Evolutionary conservation across 2,888 invertebrate genomes (phyloP).

Genomic region (Cephalotes varians): DNA sequence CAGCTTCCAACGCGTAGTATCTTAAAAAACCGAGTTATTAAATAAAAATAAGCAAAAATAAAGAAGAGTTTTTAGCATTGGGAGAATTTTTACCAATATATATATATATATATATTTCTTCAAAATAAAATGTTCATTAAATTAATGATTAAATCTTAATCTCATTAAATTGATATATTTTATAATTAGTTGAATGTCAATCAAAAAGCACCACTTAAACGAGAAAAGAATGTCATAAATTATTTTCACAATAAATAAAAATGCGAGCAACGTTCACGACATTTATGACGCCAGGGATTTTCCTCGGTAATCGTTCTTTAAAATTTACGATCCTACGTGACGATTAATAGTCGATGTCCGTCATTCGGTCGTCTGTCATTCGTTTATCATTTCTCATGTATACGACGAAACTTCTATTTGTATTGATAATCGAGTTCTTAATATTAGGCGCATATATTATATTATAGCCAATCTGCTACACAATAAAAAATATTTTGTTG

Average conservation of each 20-base stretch:
- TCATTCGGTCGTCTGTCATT: slow-evolving; percentile 36
- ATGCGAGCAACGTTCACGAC: neutral
- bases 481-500: neutral
- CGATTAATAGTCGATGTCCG: slow-evolving; percentile 35
- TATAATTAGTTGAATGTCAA: neutral
- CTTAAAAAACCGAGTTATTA: neutral
- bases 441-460: neutral
- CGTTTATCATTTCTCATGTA: slow-evolving; percentile 10
- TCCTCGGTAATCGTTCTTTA: slow-evolving; percentile 29
- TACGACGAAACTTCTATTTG: neutral
- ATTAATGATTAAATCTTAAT: slow-evolving; percentile 14
- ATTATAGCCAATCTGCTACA: neutral
- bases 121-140: neutral
- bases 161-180: no score
- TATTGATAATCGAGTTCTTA: neutral
- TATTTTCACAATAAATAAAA: slow-evolving; percentile 24
- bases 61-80: neutral
- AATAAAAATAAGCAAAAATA: slow-evolving; percentile 10
- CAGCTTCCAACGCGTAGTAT: neutral
- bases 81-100: neutral
- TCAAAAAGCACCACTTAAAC: neutral
- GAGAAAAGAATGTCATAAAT: slow-evolving; percentile 8
- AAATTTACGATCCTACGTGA: slow-evolving; percentile 46
- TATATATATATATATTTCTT: neutral
- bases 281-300: slow-evolving; percentile 38